phyloP scores from a whole-genome alignment of 2,797 vertebrate species.

The Botia almorhae region DNA sequence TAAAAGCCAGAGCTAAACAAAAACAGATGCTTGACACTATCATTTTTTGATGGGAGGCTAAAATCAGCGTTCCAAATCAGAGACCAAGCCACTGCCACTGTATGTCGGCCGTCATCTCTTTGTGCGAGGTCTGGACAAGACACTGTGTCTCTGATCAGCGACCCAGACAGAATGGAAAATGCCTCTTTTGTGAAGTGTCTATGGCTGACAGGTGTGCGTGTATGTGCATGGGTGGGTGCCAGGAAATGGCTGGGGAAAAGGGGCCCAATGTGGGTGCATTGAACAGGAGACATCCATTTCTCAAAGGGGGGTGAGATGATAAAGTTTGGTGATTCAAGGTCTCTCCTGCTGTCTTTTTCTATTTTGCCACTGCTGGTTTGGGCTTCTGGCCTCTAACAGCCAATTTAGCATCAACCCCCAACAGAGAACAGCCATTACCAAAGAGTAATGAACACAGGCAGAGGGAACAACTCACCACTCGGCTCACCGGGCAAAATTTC shows the following conservation, averaged over 20 bases:
- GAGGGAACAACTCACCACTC: conserved; percentile 40
- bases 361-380: conserved; percentile 16
- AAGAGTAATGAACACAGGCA: conserved; percentile 53
- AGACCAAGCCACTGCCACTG: conserved; percentile 43
- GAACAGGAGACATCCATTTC: conserved; percentile 51
- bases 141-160: conserved; percentile 58
- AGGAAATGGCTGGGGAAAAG: neutral
- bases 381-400: conserved; percentile 45
- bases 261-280: conserved; percentile 16
- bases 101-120: conserved; percentile 37
- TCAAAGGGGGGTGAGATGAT: conserved; percentile 31
- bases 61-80: conserved; percentile 45
- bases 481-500: conserved; percentile 38
- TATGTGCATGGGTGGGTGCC: conserved; percentile 38
- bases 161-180: conserved; percentile 63
- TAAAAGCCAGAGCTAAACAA: conserved; percentile 12
- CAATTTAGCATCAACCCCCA: conserved; percentile 53
- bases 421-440: conserved; percentile 32
- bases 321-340: conserved; percentile 52
- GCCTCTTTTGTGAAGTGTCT: conserved; percentile 55
- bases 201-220: conserved; percentile 57
- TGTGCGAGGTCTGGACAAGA: conserved; percentile 46
- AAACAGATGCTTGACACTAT: conserved; percentile 49
- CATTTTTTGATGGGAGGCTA: conserved; percentile 41
- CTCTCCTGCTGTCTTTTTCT: conserved; percentile 49